Percentiles rank a stretch among this genome's conserved stretches.
Conservation (phyloP, 2,113 vertebrate genomes). For the Microcebus griseorufus region DNA sequence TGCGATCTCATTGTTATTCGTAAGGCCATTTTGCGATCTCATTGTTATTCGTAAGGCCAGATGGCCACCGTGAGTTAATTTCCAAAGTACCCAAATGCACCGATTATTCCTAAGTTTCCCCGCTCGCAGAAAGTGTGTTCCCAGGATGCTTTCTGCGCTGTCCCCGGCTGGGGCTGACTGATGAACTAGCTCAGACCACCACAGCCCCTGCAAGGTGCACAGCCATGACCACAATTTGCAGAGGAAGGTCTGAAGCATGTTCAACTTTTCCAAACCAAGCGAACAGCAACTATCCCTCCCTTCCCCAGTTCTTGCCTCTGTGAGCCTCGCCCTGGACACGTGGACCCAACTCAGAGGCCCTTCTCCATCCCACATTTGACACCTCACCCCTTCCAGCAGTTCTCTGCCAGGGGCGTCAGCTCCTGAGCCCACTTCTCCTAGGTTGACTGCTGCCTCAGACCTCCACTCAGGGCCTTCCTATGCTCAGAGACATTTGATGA, state of each 20-base stretch:
- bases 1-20: too few relatives aligned
- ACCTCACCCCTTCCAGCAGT: fast-evolving
- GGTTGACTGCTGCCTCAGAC: neutral
- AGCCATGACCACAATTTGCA: neutral
- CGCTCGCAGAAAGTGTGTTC: neutral
- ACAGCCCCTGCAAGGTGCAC: neutral
- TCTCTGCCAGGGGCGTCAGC: neutral
- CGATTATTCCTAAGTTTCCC: neutral
- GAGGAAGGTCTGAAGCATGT: neutral
- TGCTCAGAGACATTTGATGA: neutral
- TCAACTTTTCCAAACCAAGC: neutral
- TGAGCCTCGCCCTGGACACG: neutral
- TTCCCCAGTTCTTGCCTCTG: neutral
- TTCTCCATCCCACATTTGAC: neutral
- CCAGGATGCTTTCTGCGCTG: neutral
- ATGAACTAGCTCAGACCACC: neutral
- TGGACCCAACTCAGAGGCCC: neutral
- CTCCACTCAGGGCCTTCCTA: neutral
- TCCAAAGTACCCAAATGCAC: neutral
- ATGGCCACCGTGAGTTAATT: neutral
- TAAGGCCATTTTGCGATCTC: too few relatives aligned
- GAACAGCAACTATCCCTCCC: neutral
- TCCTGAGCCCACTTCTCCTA: neutral
- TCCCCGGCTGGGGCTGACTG: neutral
- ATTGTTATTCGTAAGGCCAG: neutral